Base-by-base conservation (phyloP, 2,888 invertebrate species). In the Taphrorychus bicolor region DNA sequence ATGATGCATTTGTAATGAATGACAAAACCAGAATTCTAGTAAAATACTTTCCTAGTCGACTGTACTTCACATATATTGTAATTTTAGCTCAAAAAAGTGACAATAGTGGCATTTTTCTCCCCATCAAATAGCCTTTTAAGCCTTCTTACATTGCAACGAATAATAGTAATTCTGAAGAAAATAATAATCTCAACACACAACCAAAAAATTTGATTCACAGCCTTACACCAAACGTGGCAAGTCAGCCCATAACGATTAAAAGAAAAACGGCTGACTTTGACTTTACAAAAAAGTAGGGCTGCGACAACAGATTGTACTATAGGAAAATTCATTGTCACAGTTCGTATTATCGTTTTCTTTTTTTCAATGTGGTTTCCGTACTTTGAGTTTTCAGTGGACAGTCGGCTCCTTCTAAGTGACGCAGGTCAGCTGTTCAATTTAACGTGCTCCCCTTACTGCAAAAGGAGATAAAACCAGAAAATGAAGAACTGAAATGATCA, bases 151-250 rank as follows among this genome's bases (percentile, higher is more conserved):
- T 45, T 45, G 14, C 45, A 7, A 54, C 5, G 19, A 57, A 18
- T n/a, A n/a, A 16, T 57, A 57, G 11, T 5, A 49, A 5, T 54
- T 11, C 32, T n/a, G 32, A 54, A 21, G 48, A 48, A 23, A 17
- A 56, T 45, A 22, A 66, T n/a, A 66, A 66, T 66, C 66, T 66
- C 66, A 54, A 54, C 60, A 56, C 66, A 66, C 66, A 66, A 65
- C 65, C 65, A 42, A 59, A 59, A 22, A 42, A 52, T 52, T 60
- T 66, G 60, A 41, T 41, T 66, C 66, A 66, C 66, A 66, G 59
- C 66, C 54, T 22, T 45, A 59, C 59, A 65, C 24, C 59, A 59
- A 23, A 52, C 40, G 18, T 32, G 32, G 11, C 3, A 32, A 32
- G 32, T 32, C 32, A 32, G 32, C 32, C 32, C 32, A 9, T 32